Percentiles rank a stretch among this genome's conserved stretches.
Conservation (phyloP, 2,888 invertebrate species). For the Bugula neritina region DNA sequence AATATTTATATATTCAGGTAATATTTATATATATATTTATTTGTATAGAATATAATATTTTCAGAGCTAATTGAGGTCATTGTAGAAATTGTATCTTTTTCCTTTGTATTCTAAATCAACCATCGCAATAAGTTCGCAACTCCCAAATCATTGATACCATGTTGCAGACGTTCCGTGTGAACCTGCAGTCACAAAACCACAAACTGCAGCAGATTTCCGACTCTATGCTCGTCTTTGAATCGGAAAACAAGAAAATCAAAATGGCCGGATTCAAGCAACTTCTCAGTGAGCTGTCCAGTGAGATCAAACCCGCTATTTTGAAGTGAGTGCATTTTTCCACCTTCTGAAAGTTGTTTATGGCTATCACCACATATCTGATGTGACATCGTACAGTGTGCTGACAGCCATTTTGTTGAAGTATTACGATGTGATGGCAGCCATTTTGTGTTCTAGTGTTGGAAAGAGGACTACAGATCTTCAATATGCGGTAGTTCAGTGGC, state of each 20-base stretch:
- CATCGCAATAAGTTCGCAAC: too few relatives aligned
- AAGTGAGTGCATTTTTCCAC: not conserved
- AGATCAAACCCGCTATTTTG: not conserved
- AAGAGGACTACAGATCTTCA: not conserved
- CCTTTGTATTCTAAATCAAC: too few relatives aligned
- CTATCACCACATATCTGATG: too few relatives aligned
- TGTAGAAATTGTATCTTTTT: too few relatives aligned
- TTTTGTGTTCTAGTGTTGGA: not conserved
- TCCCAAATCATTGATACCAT: too few relatives aligned
- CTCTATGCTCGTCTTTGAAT: constrained; percentile 16
- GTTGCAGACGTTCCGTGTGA: constrained; percentile 20
- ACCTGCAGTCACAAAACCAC: constrained; percentile 2
- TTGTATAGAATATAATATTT: not conserved
- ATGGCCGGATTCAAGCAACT: constrained; percentile 17
- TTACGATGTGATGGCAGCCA: not conserved
- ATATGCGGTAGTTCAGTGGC: constrained; percentile 3
- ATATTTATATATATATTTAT: not conserved
- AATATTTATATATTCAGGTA: too few relatives aligned
- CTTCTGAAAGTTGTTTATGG: not conserved
- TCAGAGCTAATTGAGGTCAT: too few relatives aligned
- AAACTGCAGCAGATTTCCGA: constrained; percentile 15
- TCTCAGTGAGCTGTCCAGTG: not conserved
- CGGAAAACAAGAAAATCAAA: constrained; percentile 23
- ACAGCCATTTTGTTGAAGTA: not conserved
- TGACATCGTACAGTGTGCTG: not conserved